Conservation (phyloP, 2,113 vertebrate species). For the Larimichthys polyactis region DNA sequence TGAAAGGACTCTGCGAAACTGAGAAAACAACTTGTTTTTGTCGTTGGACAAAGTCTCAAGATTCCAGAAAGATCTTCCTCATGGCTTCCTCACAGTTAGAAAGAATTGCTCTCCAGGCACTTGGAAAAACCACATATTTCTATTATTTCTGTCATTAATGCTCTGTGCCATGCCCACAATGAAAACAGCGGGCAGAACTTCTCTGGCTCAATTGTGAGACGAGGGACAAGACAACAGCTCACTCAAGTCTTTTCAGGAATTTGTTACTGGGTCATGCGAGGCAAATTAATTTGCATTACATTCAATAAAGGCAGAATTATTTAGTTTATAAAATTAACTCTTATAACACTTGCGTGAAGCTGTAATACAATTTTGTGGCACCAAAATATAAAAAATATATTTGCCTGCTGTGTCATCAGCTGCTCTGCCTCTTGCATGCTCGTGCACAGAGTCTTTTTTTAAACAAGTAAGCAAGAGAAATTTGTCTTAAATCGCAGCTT, state of each 20-base stretch:
- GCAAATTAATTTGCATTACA: too few species aligned
- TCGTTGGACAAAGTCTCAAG: conserved; percentile 22
- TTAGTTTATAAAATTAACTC: background rate
- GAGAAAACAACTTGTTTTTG: conserved; percentile 57
- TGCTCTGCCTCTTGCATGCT: background rate
- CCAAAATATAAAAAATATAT: too few species aligned
- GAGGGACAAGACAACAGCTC: background rate
- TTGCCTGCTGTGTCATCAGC: background rate
- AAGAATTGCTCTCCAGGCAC: conserved; percentile 16
- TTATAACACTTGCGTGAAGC: background rate
- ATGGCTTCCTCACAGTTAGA: background rate
- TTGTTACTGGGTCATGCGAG: background rate
- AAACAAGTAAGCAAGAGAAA: background rate
- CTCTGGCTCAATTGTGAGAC: background rate
- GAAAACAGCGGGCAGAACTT: background rate
- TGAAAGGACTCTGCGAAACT: conserved; percentile 34
- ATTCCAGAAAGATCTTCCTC: conserved; percentile 19
- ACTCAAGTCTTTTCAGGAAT: background rate
- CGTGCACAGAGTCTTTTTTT: background rate
- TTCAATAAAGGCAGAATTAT: background rate
- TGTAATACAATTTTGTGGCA: background rate
- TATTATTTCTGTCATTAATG: background rate
- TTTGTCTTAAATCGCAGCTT: background rate
- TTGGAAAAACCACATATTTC: background rate
- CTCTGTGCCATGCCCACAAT: conserved; percentile 18